Evolutionary conservation across 2,888 invertebrate genomes (phyloP).

Genomic region (Nomada flava): DNA sequence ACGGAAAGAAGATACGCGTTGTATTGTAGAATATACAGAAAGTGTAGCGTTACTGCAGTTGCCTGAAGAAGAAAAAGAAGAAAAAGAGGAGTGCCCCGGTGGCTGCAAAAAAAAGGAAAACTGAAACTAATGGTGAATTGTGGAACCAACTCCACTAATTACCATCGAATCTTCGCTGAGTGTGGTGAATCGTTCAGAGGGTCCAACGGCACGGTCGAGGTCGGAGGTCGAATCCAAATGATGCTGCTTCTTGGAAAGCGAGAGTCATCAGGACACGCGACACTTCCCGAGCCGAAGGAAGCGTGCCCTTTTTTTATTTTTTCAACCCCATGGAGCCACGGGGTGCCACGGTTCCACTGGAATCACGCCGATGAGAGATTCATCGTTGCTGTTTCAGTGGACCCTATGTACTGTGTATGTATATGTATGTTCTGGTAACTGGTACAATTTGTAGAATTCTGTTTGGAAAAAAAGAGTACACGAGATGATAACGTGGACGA

Average conservation of each 20-base stretch:
- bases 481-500: no score
- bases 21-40: no score
- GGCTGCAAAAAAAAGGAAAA: conserved; percentile 14
- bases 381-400: conserved; percentile 68
- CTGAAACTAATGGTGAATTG: conserved; percentile 36
- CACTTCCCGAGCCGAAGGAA: conserved; percentile 65
- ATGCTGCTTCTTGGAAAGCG: conserved; percentile 58
- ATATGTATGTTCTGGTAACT: conserved; percentile 6
- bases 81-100: not conserved
- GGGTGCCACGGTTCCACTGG: conserved; percentile 14
- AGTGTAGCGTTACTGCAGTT: no score
- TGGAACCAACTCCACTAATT: conserved; percentile 15
- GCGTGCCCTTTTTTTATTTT: conserved; percentile 61
- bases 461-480: not conserved
- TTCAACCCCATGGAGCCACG: conserved; percentile 53
- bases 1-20: no score
- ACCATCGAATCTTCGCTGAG: conserved; percentile 16
- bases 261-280: conserved; percentile 68
- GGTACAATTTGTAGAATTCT: conserved; percentile 20
- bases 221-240: conserved; percentile 54
- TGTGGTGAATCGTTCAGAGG: conserved; percentile 36
- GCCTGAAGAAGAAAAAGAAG: not conserved
- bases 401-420: not conserved
- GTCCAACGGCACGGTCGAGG: conserved; percentile 21
- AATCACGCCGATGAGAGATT: conserved; percentile 71